A percentile compares a stretch with the other conserved stretches of the same genome.
Conservation (phyloP, 2,113 vertebrate species). For the Clarias batrachus region DNA sequence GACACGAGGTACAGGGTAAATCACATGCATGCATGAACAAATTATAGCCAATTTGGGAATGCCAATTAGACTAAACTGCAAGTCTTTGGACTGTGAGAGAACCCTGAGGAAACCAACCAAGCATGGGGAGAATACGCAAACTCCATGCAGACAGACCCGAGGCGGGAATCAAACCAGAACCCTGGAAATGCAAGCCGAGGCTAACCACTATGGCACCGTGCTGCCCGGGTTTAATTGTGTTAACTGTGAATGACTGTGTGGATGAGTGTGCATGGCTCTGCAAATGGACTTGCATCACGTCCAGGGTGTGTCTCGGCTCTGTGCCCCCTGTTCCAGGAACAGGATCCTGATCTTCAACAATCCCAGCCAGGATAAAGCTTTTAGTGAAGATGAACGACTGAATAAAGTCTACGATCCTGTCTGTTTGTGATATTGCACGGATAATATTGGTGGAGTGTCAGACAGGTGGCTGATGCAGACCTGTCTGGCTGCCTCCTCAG, state of each 20-base stretch:
- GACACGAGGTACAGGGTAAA: too few relatives aligned
- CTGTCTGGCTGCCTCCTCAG: slow-evolving; percentile 80
- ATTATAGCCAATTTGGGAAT: too few relatives aligned
- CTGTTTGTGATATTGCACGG: not conserved
- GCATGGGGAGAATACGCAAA: too few relatives aligned
- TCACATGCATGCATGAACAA: too few relatives aligned
- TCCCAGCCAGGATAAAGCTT: not conserved
- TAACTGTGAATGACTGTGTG: not conserved
- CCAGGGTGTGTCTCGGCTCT: not conserved
- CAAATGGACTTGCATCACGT: not conserved
- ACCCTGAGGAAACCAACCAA: too few relatives aligned
- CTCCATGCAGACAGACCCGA: too few relatives aligned
- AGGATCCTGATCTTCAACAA: not conserved
- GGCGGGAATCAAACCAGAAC: too few relatives aligned
- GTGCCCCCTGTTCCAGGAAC: not conserved
- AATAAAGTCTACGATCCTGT: not conserved
- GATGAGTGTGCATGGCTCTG: not conserved
- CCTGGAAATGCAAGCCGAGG: too few relatives aligned
- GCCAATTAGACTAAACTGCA: too few relatives aligned
- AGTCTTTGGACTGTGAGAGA: too few relatives aligned
- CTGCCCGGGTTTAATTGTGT: not conserved
- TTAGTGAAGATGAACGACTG: not conserved
- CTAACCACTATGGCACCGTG: too few relatives aligned
- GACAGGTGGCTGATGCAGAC: slow-evolving; percentile 49
- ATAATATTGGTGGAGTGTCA: not conserved